Evolutionary conservation across 2,113 vertebrate species (phyloP).

Genomic region (Eulemur rufifrons): DNA sequence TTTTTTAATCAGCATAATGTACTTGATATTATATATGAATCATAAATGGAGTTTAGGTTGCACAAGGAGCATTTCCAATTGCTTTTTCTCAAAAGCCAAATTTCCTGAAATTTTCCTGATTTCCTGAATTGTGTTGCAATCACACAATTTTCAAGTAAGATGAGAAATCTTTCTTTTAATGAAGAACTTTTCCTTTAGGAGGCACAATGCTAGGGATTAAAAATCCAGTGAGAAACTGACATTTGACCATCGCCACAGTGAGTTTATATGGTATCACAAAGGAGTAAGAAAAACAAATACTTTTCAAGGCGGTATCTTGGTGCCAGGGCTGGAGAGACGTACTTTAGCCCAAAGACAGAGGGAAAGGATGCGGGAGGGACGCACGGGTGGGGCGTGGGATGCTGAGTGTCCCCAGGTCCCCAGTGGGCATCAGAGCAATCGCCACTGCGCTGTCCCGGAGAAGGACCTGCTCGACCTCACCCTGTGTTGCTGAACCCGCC

Average conservation of each 20-base stretch:
- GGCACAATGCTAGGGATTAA: background rate
- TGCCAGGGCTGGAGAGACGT: no score
- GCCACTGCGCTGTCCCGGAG: fast-evolving
- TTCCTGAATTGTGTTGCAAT: background rate
- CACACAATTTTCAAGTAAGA: background rate
- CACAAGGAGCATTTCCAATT: no score
- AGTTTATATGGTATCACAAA: fast-evolving
- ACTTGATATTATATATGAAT: background rate
- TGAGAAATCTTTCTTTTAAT: background rate
- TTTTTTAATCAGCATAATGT: background rate
- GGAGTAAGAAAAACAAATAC: background rate
- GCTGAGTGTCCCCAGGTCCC: background rate
- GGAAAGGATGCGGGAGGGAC: no score
- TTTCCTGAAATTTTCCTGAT: background rate
- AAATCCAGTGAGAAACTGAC: fast-evolving
- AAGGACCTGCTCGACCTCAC: fast-evolving
- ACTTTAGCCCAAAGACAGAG: background rate
- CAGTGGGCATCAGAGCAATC: fast-evolving
- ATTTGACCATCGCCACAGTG: fast-evolving
- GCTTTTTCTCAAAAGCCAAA: fast-evolving
- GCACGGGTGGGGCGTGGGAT: fast-evolving
- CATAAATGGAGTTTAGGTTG: fast-evolving
- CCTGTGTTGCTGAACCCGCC: fast-evolving
- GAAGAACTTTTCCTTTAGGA: background rate
- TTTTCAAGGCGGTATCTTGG: no score